Conservation (phyloP, 2,888 invertebrate genomes). For the Amphimallon solstitiale region DNA sequence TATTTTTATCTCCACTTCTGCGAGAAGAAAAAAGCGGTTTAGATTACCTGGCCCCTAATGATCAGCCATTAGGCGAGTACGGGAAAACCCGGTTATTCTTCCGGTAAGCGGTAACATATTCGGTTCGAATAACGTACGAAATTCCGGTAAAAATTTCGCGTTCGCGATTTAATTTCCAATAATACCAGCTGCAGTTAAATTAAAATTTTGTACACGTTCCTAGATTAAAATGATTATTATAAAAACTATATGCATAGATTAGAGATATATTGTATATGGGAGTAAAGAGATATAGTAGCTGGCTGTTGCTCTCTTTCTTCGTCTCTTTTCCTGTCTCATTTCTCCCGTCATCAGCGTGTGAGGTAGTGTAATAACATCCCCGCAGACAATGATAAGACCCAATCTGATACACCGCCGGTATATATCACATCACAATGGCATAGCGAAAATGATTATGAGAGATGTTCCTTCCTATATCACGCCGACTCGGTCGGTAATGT, state of each 20-base stretch:
- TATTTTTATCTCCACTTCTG: conserved; percentile 61
- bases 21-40: conserved; percentile 57
- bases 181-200: conserved; percentile 39
- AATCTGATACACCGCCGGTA: conserved; percentile 49
- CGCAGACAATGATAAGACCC: conserved; percentile 50
- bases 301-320: conserved; percentile 5
- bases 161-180: conserved; percentile 4
- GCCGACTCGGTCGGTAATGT: conserved; percentile 60
- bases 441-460: conserved; percentile 63
- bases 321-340: conserved; percentile 24
- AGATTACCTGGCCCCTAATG: conserved; percentile 64
- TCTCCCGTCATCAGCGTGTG: conserved; percentile 39
- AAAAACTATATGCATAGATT: conserved; percentile 6
- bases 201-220: conserved; percentile 41
- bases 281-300: conserved; percentile 18
- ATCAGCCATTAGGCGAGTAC: conserved; percentile 61
- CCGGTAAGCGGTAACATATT: conserved; percentile 37
- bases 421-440: conserved; percentile 63
- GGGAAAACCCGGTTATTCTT: conserved; percentile 53
- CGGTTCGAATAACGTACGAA: conserved; percentile 35
- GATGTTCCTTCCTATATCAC: conserved; percentile 63
- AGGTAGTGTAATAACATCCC: conserved; percentile 49
- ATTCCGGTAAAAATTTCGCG: conserved; percentile 26
- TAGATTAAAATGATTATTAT: conserved; percentile 7
- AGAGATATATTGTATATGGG: too few relatives aligned